Evolutionary conservation across 2,888 invertebrate species (phyloP).

Genomic region (Cryptocephalus primarius): DNA sequence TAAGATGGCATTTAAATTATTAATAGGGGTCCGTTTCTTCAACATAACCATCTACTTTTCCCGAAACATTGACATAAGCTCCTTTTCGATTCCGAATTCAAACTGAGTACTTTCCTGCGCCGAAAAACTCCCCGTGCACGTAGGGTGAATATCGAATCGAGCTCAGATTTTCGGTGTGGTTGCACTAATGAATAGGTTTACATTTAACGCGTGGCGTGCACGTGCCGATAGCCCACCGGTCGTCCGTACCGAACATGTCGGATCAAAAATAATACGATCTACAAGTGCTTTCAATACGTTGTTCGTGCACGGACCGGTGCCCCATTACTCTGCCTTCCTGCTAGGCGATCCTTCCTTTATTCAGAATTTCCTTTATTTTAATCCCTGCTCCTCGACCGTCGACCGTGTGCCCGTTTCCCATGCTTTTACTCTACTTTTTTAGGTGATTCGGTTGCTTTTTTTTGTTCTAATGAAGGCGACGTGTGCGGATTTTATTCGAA

Average conservation of each 20-base stretch:
- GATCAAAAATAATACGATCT: conserved; percentile 35
- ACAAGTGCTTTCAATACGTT: conserved; percentile 27
- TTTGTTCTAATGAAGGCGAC: neutral
- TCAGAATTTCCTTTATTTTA: neutral
- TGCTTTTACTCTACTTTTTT: neutral
- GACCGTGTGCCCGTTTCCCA: neutral
- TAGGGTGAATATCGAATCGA: neutral
- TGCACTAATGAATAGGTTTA: conserved; percentile 41
- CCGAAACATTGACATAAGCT: too few species aligned
- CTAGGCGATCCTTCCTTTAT: neutral
- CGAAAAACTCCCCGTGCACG: neutral
- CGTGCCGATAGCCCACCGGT: conserved; percentile 32
- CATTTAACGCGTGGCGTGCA: conserved; percentile 35
- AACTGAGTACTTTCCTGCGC: neutral
- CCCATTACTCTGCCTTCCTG: neutral
- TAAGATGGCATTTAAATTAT: too few species aligned
- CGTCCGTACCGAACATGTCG: conserved; percentile 29
- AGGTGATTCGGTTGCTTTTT: neutral
- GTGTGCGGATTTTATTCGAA: neutral
- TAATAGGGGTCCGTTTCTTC: too few species aligned
- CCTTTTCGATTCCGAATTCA: too few species aligned
- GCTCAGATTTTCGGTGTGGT: conserved; percentile 36
- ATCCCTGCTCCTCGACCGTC: neutral
- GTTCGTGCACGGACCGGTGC: neutral
- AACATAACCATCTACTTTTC: too few species aligned